These are phyloP conservation scores for Apeira syringaria DNA, from an alignment of 2,888 invertebrate species.

Conservation along the genomic window DNA sequence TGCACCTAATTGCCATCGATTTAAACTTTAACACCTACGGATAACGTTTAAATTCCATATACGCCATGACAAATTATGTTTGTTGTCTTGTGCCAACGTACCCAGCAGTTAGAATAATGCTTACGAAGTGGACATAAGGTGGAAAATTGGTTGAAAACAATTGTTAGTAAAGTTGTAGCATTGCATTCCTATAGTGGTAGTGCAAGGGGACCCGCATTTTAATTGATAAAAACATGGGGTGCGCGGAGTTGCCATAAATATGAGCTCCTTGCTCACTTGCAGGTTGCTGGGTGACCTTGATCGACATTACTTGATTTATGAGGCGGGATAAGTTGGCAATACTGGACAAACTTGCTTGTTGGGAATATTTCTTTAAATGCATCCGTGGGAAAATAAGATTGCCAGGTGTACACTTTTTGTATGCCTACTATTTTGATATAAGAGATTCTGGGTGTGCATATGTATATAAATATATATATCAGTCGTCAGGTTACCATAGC, in stretches of 20 bases:
- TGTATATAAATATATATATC: no score
- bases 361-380: conserved; percentile 8
- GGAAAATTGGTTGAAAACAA: conserved; percentile 1
- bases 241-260: conserved; percentile 31
- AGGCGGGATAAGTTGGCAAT: conserved; percentile 14
- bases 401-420: conserved; percentile 8
- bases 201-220: conserved; percentile 50
- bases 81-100: conserved; percentile 27
- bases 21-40: conserved; percentile 51
- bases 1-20: conserved; percentile 43
- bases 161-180: conserved; percentile 14
- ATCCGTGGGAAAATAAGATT: conserved; percentile 1
- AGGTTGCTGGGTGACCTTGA: conserved; percentile 24
- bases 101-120: conserved; percentile 8
- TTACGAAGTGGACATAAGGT: not conserved
- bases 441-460: no score
- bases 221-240: conserved; percentile 66
- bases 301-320: conserved; percentile 30
- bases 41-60: conserved; percentile 57
- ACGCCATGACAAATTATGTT: conserved; percentile 37
- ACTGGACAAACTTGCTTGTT: conserved; percentile 7
- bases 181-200: conserved; percentile 46
- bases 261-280: conserved; percentile 11
- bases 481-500: no score
- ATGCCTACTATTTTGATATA: not conserved